These are phyloP conservation scores for Dendroctonus ponderosae DNA, from an alignment of 1,140 invertebrate genomes.

Conservation along the genomic window DNA sequence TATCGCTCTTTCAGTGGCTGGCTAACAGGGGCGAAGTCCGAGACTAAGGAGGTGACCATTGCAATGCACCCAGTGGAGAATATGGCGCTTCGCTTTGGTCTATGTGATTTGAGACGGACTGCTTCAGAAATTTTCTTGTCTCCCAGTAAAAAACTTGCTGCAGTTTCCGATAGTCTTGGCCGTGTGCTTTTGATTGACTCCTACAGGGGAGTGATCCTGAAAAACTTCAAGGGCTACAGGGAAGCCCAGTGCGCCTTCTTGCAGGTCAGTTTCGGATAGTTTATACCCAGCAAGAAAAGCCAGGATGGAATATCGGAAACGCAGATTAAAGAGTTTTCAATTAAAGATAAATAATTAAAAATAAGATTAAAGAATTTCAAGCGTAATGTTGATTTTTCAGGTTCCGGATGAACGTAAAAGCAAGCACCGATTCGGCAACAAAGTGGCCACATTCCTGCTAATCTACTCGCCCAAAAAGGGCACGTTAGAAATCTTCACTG, in stretches of 20 bases:
- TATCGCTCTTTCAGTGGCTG: constrained; percentile 52
- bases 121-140: constrained; percentile 73
- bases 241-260: constrained; percentile 92
- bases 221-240: constrained; percentile 93
- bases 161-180: constrained; percentile 81
- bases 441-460: constrained; percentile 72
- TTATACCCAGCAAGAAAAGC: background rate
- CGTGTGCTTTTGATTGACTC: constrained; percentile 84
- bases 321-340: no score
- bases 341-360: no score
- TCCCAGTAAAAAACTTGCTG: constrained; percentile 76
- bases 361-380: no score
- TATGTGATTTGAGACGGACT: constrained; percentile 78
- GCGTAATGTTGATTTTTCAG: constrained; percentile 7
- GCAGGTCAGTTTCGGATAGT: constrained; percentile 49
- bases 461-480: constrained; percentile 84
- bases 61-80: constrained; percentile 59
- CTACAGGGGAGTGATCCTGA: constrained; percentile 71
- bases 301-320: no score
- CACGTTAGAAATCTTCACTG: constrained; percentile 81
- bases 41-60: constrained; percentile 50
- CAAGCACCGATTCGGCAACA: constrained; percentile 48
- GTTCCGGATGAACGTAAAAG: constrained; percentile 62
- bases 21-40: constrained; percentile 58
- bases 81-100: constrained; percentile 72